Evolutionary conservation across 2,113 vertebrate genomes (phyloP).

Genomic region (Pseudolaguvia tuberculata): DNA sequence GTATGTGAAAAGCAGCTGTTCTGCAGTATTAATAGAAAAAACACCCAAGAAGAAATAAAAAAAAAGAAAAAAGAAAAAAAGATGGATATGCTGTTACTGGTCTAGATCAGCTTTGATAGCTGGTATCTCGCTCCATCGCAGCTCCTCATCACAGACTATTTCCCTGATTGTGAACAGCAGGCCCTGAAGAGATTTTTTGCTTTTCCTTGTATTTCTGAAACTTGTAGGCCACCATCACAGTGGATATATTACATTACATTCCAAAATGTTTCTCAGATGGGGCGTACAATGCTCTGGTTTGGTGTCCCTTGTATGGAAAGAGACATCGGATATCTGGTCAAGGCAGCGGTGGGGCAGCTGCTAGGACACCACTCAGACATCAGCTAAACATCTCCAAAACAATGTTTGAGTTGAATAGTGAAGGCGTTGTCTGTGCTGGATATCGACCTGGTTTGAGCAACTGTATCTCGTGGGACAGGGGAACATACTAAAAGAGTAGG

Average conservation of each 20-base stretch:
- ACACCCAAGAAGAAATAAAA: too few relatives aligned
- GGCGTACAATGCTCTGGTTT: conserved; percentile 22
- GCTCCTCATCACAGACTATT: not conserved
- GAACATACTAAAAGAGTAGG: conserved; percentile 14
- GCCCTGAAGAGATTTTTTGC: not conserved
- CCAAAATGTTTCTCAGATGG: conserved; percentile 28
- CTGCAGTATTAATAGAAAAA: too few relatives aligned
- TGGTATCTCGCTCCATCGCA: not conserved
- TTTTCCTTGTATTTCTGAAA: not conserved
- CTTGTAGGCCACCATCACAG: not conserved
- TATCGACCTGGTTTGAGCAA: conserved; percentile 39
- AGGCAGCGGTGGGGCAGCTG: conserved; percentile 26
- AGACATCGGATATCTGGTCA: conserved; percentile 38
- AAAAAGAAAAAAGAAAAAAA: not conserved
- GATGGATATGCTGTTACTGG: not conserved
- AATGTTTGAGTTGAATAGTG: conserved; percentile 28
- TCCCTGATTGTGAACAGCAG: not conserved
- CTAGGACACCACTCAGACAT: conserved; percentile 35
- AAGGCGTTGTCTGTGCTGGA: conserved; percentile 34
- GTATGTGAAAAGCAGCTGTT: too few relatives aligned
- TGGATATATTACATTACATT: conserved; percentile 40
- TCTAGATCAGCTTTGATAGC: not conserved
- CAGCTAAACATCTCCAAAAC: conserved; percentile 41
- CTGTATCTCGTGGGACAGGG: conserved; percentile 37
- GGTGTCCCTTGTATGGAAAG: conserved; percentile 19